These are phyloP conservation scores for Ellobius talpinus DNA, from an alignment of 2,113 vertebrate genomes.

Conservation along the genomic window DNA sequence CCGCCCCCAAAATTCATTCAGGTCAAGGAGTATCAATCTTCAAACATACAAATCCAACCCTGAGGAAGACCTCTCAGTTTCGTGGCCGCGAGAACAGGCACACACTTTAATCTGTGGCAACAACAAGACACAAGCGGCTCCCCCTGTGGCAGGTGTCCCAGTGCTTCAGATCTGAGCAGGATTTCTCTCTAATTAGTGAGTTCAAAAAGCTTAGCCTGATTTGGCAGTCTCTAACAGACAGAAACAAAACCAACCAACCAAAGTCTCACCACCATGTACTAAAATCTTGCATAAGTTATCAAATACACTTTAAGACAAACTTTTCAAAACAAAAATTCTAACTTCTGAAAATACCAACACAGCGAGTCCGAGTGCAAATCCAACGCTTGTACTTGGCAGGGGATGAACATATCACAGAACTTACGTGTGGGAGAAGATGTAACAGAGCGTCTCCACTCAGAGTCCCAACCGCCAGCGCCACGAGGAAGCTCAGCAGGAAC, in stretches of 20 bases:
- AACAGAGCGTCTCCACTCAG: slow-evolving; percentile 98
- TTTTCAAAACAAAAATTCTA: slow-evolving; percentile 58
- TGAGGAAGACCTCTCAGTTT: slow-evolving; percentile 34
- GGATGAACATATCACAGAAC: slow-evolving; percentile 77
- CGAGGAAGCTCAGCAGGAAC: slow-evolving; percentile 98
- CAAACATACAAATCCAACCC: not conserved
- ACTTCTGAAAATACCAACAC: not conserved
- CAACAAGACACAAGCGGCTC: slow-evolving; percentile 6
- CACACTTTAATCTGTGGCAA: not conserved
- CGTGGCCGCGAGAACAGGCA: not conserved
- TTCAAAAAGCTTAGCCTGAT: slow-evolving; percentile 20
- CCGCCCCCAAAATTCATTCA: not conserved
- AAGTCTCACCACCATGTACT: not conserved
- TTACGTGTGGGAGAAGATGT: slow-evolving; percentile 98
- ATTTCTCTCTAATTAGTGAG: slow-evolving; percentile 17
- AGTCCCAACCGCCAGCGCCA: slow-evolving; percentile 97
- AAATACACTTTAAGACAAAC: slow-evolving; percentile 38
- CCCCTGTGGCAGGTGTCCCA: not conserved
- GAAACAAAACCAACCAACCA: not conserved
- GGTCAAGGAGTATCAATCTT: slow-evolving; percentile 8
- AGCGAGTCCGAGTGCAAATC: slow-evolving; percentile 16
- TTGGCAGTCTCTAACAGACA: slow-evolving; percentile 1
- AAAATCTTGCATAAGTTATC: not conserved
- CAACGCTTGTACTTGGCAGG: not conserved
- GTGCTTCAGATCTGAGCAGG: not conserved